A percentile compares a stretch with the other conserved stretches of the same genome.
Conservation (phyloP, 35 echinoderm and acorn worm species). For the Ophiothrix spiculata region DNA sequence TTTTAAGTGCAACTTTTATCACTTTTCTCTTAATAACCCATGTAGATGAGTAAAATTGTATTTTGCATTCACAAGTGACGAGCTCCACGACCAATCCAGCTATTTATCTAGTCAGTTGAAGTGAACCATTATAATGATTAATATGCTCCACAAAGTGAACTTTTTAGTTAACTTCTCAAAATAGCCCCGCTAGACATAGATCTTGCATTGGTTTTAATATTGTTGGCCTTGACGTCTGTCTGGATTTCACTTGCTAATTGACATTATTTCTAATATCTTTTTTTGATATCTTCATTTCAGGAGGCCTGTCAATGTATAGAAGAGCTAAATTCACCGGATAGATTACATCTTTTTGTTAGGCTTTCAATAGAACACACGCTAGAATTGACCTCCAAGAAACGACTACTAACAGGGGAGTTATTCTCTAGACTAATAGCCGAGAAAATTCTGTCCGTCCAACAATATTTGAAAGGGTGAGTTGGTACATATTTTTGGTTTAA, state of each 20-base stretch:
- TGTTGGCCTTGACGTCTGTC: too few relatives aligned
- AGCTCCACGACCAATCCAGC: too few relatives aligned
- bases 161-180: too few relatives aligned
- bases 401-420: slow-evolving; percentile 48
- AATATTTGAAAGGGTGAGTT: not conserved
- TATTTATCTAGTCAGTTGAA: too few relatives aligned
- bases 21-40: too few relatives aligned
- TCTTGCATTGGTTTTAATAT: too few relatives aligned
- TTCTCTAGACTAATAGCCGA: slow-evolving; percentile 53
- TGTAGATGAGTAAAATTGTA: too few relatives aligned
- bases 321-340: slow-evolving; percentile 49
- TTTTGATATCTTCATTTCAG: slow-evolving; percentile 28
- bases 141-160: too few relatives aligned
- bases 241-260: not conserved
- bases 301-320: slow-evolving; percentile 64
- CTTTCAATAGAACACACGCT: slow-evolving; percentile 63
- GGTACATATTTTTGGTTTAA: not conserved
- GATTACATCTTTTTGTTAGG: slow-evolving; percentile 65
- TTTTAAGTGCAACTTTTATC: too few relatives aligned
- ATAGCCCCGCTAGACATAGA: too few relatives aligned
- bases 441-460: not conserved
- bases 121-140: too few relatives aligned
- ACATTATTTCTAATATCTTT: not conserved
- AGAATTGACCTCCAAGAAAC: slow-evolving; percentile 41
- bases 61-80: too few relatives aligned